Evolutionary conservation across 1,140 invertebrate species (phyloP).

Genomic region (Drosophila arizonae): DNA sequence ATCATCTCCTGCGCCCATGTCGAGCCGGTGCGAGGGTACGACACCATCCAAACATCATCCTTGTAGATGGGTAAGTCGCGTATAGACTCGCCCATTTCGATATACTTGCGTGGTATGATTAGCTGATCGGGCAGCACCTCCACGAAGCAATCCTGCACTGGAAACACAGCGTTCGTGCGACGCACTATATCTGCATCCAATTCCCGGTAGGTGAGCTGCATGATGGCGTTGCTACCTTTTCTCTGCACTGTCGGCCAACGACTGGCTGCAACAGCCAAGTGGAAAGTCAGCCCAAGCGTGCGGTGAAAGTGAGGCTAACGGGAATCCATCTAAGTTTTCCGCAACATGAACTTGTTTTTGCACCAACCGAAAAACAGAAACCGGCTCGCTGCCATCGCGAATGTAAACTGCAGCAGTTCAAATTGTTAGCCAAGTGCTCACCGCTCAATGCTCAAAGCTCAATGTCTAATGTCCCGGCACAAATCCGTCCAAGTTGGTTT

Average conservation of each 20-base stretch:
- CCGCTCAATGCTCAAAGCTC: too few species aligned
- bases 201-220: constrained; percentile 85
- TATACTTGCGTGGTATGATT: constrained; percentile 87
- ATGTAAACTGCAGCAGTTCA: constrained; percentile 16
- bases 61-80: constrained; percentile 86
- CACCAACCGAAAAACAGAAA: constrained; percentile 9
- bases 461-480: too few species aligned
- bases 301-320: constrained; percentile 51
- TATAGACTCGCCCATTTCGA: constrained; percentile 87
- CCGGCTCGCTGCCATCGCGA: constrained; percentile 25
- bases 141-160: constrained; percentile 87
- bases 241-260: constrained; percentile 19
- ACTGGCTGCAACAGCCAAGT: constrained; percentile 38
- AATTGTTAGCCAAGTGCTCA: neutral
- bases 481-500: too few species aligned
- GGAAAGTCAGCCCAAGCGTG: constrained; percentile 44
- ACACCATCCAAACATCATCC: constrained; percentile 91
- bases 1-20: constrained; percentile 95
- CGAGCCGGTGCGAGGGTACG: constrained; percentile 92
- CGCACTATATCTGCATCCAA: constrained; percentile 85
- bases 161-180: constrained; percentile 87
- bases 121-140: constrained; percentile 88
- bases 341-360: constrained; percentile 46
- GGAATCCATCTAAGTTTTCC: constrained; percentile 32
- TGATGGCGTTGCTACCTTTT: constrained; percentile 43